Conservation (phyloP, 2,888 invertebrate species). For the Phyllotreta striolata region DNA sequence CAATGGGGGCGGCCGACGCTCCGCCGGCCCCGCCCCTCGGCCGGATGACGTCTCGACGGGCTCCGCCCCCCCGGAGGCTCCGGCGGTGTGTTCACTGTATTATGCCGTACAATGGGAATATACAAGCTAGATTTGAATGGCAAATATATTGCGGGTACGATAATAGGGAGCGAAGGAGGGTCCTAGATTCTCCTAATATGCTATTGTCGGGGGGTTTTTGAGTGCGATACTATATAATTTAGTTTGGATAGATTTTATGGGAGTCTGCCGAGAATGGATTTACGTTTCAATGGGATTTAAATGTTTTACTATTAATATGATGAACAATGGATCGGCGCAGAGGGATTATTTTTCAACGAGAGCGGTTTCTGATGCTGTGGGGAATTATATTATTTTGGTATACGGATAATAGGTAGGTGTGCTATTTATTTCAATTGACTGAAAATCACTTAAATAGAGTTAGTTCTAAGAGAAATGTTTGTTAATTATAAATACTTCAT, state of each 20-base stretch:
- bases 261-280: constrained; percentile 33
- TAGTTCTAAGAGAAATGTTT: too few species aligned
- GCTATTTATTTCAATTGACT: too few species aligned
- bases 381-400: too few species aligned
- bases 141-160: constrained; percentile 58
- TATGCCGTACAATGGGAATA: constrained; percentile 59
- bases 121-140: constrained; percentile 61
- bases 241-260: constrained; percentile 40
- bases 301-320: constrained; percentile 32
- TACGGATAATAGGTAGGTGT: too few species aligned
- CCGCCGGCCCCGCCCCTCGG: constrained; percentile 27
- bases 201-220: constrained; percentile 49
- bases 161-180: constrained; percentile 53
- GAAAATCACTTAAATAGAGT: too few species aligned
- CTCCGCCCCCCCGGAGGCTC: constrained; percentile 48
- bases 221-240: constrained; percentile 52
- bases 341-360: constrained; percentile 6
- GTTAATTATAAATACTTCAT: too few species aligned
- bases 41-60: constrained; percentile 38
- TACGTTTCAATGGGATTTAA: constrained; percentile 30
- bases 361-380: too few species aligned
- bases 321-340: constrained; percentile 25
- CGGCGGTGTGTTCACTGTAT: constrained; percentile 58
- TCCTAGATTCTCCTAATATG: constrained; percentile 44
- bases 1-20: constrained; percentile 48